Percentiles rank a stretch among this genome's conserved stretches.
Evolutionary conservation across 2,888 invertebrate species (phyloP).

Genomic region (Busseola fusca): DNA sequence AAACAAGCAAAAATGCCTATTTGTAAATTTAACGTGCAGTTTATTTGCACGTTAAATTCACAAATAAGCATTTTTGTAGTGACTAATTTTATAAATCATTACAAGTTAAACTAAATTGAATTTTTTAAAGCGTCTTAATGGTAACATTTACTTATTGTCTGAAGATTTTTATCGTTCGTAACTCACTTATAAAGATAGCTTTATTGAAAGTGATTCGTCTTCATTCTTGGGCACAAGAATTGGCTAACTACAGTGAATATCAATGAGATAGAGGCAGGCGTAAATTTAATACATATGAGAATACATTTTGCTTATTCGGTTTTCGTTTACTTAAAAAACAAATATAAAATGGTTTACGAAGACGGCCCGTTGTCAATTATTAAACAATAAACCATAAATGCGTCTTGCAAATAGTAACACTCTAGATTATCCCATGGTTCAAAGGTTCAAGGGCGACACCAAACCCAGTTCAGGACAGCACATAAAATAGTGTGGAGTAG

Average conservation of each 20-base stretch:
- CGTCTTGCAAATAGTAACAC: not conserved
- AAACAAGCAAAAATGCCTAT: no score
- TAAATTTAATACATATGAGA: not conserved
- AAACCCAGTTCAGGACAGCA: not conserved
- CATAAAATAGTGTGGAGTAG: not conserved
- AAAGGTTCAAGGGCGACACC: not conserved
- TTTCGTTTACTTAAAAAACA: not conserved
- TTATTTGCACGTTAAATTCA: not conserved
- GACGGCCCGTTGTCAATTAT: not conserved
- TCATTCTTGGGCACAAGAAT: not conserved
- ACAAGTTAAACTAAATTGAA: not conserved
- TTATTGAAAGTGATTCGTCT: not conserved
- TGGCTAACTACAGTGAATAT: not conserved
- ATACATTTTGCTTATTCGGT: no score
- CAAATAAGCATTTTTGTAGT: not conserved
- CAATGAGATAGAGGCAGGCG: not conserved
- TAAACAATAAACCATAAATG: not conserved
- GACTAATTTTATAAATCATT: not conserved
- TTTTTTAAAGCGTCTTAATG: conserved; percentile 7
- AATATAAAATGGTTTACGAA: not conserved
- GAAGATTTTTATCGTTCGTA: not conserved
- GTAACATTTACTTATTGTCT: conserved; percentile 14
- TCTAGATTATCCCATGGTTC: not conserved
- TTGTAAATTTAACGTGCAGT: no score
- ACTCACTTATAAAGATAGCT: not conserved